phyloP scores from a whole-genome alignment of 2,888 invertebrate genomes.

The Polyommatus iphigenia region DNA sequence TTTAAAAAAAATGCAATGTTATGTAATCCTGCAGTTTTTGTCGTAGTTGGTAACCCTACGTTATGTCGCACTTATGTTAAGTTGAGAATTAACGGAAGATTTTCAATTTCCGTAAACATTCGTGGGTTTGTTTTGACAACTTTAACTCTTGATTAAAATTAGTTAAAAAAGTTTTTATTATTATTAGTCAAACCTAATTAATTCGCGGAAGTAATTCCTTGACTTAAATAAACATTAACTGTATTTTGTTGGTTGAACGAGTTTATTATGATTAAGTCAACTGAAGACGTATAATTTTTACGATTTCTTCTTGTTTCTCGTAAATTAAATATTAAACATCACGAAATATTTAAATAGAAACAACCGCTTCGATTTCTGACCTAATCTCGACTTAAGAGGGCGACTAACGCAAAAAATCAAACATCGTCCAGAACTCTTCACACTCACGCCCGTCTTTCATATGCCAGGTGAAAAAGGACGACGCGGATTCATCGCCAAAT shows the following conservation, averaged over 20 bases:
- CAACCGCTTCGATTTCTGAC: too few species aligned
- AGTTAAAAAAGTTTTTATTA: background rate
- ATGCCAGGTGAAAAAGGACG: too few species aligned
- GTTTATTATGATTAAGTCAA: background rate
- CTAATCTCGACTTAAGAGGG: too few species aligned
- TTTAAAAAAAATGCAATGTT: background rate
- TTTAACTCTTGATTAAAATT: background rate
- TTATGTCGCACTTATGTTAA: background rate
- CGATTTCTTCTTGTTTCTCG: background rate
- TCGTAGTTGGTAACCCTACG: background rate
- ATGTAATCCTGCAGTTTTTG: background rate
- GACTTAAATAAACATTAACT: background rate
- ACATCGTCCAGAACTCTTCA: too few species aligned
- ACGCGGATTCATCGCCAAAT: too few species aligned
- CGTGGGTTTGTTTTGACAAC: background rate
- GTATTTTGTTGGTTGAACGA: background rate
- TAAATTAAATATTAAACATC: background rate
- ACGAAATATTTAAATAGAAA: too few species aligned
- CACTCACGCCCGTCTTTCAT: too few species aligned
- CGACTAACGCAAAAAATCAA: too few species aligned
- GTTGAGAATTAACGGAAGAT: background rate
- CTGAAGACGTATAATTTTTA: background rate
- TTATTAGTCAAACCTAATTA: background rate
- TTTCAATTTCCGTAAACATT: background rate
- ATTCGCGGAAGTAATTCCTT: slow-evolving; percentile 3